Evolutionary conservation across 2,113 vertebrate genomes (phyloP).

Genomic region (Trinectes maculatus): DNA sequence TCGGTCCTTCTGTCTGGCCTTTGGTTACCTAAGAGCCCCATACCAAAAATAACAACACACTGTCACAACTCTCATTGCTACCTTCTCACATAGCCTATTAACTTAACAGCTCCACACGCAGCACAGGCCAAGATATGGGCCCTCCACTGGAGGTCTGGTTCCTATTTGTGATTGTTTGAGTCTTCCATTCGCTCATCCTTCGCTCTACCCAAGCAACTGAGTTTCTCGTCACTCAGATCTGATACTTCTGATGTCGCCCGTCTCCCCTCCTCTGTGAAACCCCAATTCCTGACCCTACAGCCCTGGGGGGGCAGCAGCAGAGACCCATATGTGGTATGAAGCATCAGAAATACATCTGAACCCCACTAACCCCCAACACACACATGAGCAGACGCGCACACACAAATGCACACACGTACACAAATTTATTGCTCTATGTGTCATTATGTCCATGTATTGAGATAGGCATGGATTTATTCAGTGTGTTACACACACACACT

Average conservation of each 20-base stretch:
- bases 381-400: conserved; percentile 11
- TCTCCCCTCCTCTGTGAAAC: conserved; percentile 15
- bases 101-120: conserved; percentile 65
- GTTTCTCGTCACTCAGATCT: conserved; percentile 24
- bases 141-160: conserved; percentile 18
- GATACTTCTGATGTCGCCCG: conserved; percentile 25
- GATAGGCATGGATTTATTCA: conserved; percentile 51
- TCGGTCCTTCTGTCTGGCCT: conserved; percentile 41
- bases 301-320: conserved; percentile 51
- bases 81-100: conserved; percentile 74
- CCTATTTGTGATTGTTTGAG: conserved; percentile 14
- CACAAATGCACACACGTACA: conserved; percentile 16
- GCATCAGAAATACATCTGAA: conserved; percentile 71
- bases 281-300: conserved; percentile 39
- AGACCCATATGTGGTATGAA: conserved; percentile 74
- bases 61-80: conserved; percentile 52
- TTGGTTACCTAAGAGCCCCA: conserved; percentile 61
- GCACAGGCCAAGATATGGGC: conserved; percentile 23
- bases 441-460: conserved; percentile 6
- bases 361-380: conserved; percentile 54
- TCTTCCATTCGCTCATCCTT: conserved; percentile 38
- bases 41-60: conserved; percentile 75
- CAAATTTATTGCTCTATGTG: not conserved
- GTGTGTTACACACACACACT: conserved; percentile 32
- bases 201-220: not conserved